Percentiles rank a stretch among this genome's conserved stretches.
Evolutionary conservation across 2,888 invertebrate species (phyloP).

Genomic region (Spilosoma lubricipeda): DNA sequence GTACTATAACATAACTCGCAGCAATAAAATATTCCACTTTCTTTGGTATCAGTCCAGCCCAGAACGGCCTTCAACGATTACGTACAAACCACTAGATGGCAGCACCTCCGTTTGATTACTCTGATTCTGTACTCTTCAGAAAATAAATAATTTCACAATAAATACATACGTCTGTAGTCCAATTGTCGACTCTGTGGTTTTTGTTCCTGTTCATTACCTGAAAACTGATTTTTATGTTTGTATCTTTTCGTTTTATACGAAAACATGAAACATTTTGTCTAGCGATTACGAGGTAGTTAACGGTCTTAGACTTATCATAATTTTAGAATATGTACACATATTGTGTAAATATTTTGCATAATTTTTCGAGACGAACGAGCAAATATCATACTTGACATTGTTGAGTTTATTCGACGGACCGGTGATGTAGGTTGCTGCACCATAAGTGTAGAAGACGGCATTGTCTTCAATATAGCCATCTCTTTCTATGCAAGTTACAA

Average conservation of each 20-base stretch:
- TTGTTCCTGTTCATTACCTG: neutral
- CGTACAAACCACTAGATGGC: slow-evolving; percentile 48
- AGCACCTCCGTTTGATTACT: slow-evolving; percentile 28
- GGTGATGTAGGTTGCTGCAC: slow-evolving; percentile 84
- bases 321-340: slow-evolving; percentile 32
- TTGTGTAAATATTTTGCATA: slow-evolving; percentile 67
- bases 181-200: neutral
- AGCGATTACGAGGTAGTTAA: slow-evolving; percentile 24
- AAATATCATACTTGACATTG: slow-evolving; percentile 78
- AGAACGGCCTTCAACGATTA: neutral
- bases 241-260: neutral
- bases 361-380: slow-evolving; percentile 69
- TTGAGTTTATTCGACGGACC: slow-evolving; percentile 72
- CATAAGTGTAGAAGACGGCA: slow-evolving; percentile 69
- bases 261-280: neutral
- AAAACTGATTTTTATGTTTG: neutral
- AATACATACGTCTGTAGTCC: neutral
- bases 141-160: neutral
- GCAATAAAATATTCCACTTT: neutral
- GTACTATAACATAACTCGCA: neutral
- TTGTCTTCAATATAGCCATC: slow-evolving; percentile 54
- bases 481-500: slow-evolving; percentile 50
- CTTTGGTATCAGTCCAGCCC: neutral
- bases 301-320: slow-evolving; percentile 23
- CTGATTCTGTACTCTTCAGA: neutral